phyloP scores from a whole-genome alignment of 2,888 invertebrate genomes.

The Amphipoea oculea region DNA sequence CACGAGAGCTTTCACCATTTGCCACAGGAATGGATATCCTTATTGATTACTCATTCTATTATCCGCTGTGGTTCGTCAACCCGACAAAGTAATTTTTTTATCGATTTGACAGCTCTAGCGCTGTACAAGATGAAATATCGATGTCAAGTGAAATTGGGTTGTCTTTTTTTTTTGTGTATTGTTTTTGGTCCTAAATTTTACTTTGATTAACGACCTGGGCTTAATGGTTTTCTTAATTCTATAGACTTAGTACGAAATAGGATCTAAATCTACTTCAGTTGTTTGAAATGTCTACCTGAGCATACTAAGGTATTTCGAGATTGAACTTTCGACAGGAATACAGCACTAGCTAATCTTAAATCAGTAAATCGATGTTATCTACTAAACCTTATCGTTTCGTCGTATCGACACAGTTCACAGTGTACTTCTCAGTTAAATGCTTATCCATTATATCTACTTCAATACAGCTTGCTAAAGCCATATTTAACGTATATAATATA shows the following conservation, averaged over 20 bases:
- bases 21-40: slow-evolving; percentile 50
- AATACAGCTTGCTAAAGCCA: neutral
- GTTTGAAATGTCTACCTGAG: neutral
- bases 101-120: neutral
- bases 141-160: neutral
- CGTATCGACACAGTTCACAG: slow-evolving; percentile 18
- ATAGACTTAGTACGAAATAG: neutral
- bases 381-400: slow-evolving; percentile 17
- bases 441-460: slow-evolving; percentile 3
- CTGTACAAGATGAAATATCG: neutral
- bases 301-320: too few species aligned
- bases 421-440: neutral
- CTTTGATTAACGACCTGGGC: neutral
- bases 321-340: neutral
- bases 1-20: slow-evolving; percentile 42
- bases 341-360: neutral
- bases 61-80: slow-evolving; percentile 17
- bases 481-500: neutral
- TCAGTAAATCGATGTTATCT: slow-evolving; percentile 21
- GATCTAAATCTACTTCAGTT: neutral
- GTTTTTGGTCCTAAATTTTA: neutral
- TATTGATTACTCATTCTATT: slow-evolving; percentile 43
- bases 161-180: neutral
- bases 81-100: neutral
- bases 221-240: neutral